phyloP scores from a whole-genome alignment of 2,113 vertebrate species.

The Takifugu flavidus region DNA sequence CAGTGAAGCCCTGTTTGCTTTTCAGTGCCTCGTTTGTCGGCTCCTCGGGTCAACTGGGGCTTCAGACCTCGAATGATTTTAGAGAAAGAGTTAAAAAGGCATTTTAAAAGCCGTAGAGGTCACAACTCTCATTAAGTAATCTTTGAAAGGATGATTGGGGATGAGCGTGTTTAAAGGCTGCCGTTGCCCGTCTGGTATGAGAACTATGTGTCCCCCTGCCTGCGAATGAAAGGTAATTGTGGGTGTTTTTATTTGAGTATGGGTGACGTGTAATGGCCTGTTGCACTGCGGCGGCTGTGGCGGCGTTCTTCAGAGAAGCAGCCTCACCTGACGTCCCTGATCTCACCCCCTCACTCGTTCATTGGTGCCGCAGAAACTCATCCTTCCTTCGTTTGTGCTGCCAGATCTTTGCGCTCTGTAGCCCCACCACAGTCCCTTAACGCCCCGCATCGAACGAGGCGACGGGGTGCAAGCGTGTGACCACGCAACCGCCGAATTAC shows the following conservation, averaged over 20 bases:
- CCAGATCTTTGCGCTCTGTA: conserved; percentile 18
- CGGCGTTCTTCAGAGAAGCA: conserved; percentile 36
- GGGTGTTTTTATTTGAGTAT: no score
- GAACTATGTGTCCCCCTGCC: conserved; percentile 4
- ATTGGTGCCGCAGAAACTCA: conserved; percentile 35
- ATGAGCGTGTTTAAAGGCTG: neutral
- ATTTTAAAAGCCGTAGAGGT: neutral
- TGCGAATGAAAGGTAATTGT: neutral
- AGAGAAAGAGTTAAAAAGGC: conserved; percentile 10
- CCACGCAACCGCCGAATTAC: conserved; percentile 49
- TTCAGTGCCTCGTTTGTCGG: neutral
- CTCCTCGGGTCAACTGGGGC: conserved; percentile 7
- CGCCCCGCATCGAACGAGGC: conserved; percentile 32
- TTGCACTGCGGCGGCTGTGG: conserved; percentile 9
- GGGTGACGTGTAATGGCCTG: conserved; percentile 41
- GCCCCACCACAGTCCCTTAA: conserved; percentile 43
- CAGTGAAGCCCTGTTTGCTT: conserved; percentile 22
- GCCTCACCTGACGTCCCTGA: conserved; percentile 54
- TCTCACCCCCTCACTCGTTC: conserved; percentile 23
- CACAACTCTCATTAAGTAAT: neutral
- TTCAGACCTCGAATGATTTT: conserved; percentile 17
- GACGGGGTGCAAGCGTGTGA: conserved; percentile 22
- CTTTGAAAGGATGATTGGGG: no score
- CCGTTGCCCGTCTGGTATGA: conserved; percentile 20
- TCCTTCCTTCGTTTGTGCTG: conserved; percentile 8